These are phyloP conservation scores for Drosophila tripunctata DNA, from an alignment of 2,888 invertebrate species.

Conservation along the genomic window DNA sequence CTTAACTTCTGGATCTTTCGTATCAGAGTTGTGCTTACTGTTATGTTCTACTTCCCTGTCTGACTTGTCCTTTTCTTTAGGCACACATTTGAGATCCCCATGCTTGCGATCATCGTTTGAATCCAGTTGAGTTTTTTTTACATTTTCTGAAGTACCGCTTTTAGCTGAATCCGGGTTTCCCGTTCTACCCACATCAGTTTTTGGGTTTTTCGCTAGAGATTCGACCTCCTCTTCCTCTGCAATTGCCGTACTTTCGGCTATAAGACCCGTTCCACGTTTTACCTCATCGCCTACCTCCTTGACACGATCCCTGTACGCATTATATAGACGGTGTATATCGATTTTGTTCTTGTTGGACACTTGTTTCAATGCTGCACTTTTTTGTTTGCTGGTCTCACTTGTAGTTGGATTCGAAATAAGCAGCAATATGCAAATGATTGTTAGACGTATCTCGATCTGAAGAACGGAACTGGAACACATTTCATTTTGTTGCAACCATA, in stretches of 20 bases:
- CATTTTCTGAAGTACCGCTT: background rate
- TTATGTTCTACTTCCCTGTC: too few species aligned
- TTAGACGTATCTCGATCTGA: conserved; percentile 21
- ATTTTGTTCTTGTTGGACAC: background rate
- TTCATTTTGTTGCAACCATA: conserved; percentile 57
- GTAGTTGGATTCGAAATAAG: conserved; percentile 17
- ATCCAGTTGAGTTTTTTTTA: background rate
- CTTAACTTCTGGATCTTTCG: conserved; percentile 2
- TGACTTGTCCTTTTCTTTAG: too few species aligned
- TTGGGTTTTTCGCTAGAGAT: background rate
- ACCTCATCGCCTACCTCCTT: conserved; percentile 3
- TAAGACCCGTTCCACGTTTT: conserved; percentile 2
- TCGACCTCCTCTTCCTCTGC: conserved; percentile 22
- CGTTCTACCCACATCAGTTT: too few species aligned
- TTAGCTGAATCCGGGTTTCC: too few species aligned
- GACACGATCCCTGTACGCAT: conserved; percentile 41
- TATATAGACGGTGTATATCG: conserved; percentile 44
- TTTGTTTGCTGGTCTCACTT: conserved; percentile 1
- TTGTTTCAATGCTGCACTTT: conserved; percentile 13
- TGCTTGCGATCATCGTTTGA: background rate
- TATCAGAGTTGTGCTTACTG: background rate
- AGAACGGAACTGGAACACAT: conserved; percentile 56
- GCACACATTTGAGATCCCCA: background rate
- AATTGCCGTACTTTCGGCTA: conserved; percentile 2
- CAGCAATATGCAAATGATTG: conserved; percentile 33